Evolutionary conservation across 2,113 vertebrate genomes (phyloP).

Genomic region (Xyliphius kryptos): DNA sequence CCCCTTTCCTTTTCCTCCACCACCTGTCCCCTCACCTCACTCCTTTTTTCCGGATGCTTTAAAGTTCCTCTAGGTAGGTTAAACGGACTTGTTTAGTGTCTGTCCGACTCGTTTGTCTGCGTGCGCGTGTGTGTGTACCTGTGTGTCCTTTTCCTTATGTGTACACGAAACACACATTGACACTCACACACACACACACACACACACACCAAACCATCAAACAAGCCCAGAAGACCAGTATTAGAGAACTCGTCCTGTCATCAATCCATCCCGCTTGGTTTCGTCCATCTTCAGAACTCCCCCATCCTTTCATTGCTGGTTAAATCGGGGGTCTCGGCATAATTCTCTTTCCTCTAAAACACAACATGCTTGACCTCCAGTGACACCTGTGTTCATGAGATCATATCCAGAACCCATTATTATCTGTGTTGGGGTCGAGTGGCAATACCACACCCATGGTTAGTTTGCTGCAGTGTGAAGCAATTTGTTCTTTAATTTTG

Average conservation of each 20-base stretch:
- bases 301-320: conserved; percentile 12
- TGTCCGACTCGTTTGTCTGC: conserved; percentile 38
- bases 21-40: conserved; percentile 55
- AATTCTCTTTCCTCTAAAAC: conserved; percentile 16
- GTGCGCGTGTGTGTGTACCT: conserved; percentile 41
- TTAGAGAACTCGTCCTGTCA: background rate
- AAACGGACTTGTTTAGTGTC: conserved; percentile 39
- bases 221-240: background rate
- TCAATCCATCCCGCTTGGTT: conserved; percentile 20
- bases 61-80: conserved; percentile 52
- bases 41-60: conserved; percentile 68
- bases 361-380: conserved; percentile 4
- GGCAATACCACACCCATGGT: conserved; percentile 29
- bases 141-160: conserved; percentile 34
- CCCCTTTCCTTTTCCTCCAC: conserved; percentile 56
- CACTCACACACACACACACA: conserved; percentile 27
- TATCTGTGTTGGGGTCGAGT: conserved; percentile 7
- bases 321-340: background rate
- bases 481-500: conserved; percentile 20
- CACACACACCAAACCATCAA: conserved; percentile 21
- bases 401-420: background rate
- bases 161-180: conserved; percentile 38
- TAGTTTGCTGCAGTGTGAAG: conserved; percentile 24
- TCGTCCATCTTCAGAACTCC: conserved; percentile 8
- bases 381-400: background rate